Evolutionary conservation across 2,888 invertebrate species (phyloP), one percentile per base, ranked within the genome.

Genomic region (Leptothorax acervorum): DNA sequence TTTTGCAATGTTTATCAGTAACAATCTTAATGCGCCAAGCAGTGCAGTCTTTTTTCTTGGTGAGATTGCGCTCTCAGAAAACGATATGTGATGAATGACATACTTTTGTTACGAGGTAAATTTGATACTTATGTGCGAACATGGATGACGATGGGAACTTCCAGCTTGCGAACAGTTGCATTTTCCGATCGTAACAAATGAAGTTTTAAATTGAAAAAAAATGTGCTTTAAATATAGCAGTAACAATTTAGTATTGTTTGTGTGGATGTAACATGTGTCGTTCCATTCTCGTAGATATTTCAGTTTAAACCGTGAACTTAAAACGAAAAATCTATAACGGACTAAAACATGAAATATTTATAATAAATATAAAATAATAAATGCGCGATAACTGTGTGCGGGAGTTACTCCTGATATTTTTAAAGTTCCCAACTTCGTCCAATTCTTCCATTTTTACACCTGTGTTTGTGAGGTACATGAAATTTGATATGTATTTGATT

Each of bases 61-160:
- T 0, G 15, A 35, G 15, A 53, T 55, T 53, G n/a, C 8, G 6
- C 3, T 55, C 4, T 39, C 6, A 9, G 6, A 51, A 39, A n/a
- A 35, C 8, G 23, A 15, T n/a, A 39, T 39, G 12, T 0, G 3
- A 53, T 6, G 2, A 12, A 70, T 70, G 35, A 39, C 35, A 65
- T 42, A 51, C 8, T 71, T 70, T 71, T 71, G 35, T 53, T 51
- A 51, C 3, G 15, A 71, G 70, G 1, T 70, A 53, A 53, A 71
- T 53, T 35, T 53, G 53, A 71, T 35, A 12, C 15, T 2, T 31
- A 35, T 35, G 15, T n/a, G 15, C n/a, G 31, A 51, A 70, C 2
- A 12, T 35, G 68, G 11, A n/a, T 15, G 9, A 35, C 35, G 15
- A 15, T 53, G 23, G 6, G 8, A 70, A 35, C 4, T 4, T 71